Conservation (phyloP, 1,140 invertebrate species). For the Neomicropteryx cornuta region DNA sequence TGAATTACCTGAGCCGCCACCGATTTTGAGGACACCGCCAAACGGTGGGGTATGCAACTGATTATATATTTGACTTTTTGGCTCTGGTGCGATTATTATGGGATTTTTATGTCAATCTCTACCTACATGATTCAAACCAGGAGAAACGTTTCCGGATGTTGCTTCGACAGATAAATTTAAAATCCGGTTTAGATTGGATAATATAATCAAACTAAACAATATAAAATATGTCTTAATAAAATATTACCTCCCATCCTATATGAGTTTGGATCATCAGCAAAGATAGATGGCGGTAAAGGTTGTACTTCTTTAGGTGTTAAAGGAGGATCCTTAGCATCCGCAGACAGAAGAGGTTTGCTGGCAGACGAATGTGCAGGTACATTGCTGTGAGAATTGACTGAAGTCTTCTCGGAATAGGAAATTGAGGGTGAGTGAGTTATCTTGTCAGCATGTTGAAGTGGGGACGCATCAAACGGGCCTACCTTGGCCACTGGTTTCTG, state of each 20-base stretch:
- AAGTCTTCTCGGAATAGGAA: slow-evolving; percentile 36
- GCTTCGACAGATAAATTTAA: no score
- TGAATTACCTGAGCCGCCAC: no score
- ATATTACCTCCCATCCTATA: slow-evolving; percentile 58
- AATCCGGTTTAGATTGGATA: no score
- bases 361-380: slow-evolving; percentile 16
- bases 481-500: slow-evolving; percentile 47
- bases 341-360: slow-evolving; percentile 17
- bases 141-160: no score
- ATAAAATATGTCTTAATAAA: no score
- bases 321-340: slow-evolving; percentile 4
- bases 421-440: slow-evolving; percentile 18
- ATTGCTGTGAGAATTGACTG: slow-evolving; percentile 28
- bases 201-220: no score
- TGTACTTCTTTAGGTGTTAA: slow-evolving; percentile 6
- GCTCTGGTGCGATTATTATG: no score
- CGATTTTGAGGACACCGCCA: no score
- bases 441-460: slow-evolving; percentile 26
- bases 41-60: no score
- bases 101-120: no score
- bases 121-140: no score
- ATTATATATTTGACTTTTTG: no score
- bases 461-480: slow-evolving; percentile 41
- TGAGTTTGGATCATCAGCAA: slow-evolving; percentile 44
- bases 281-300: slow-evolving; percentile 30